These are phyloP conservation scores for Hemiscyllium ocellatum DNA, from an alignment of 2,113 vertebrate species.

Conservation along the genomic window DNA sequence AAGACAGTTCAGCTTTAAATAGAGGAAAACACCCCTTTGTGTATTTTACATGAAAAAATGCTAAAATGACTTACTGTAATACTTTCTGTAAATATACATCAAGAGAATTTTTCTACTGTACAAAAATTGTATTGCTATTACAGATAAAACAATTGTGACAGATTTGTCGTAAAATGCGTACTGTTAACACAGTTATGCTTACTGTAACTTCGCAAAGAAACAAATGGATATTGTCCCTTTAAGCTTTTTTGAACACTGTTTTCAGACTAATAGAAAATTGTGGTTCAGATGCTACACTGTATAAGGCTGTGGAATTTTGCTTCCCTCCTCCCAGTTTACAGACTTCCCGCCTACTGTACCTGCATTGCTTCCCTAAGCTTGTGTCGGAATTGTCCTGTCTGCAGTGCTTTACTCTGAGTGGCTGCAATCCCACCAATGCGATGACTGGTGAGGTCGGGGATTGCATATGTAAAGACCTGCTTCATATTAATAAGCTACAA, in stretches of 20 bases:
- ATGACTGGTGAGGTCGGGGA: constrained; percentile 65
- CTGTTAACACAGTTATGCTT: neutral
- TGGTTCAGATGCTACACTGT: constrained; percentile 21
- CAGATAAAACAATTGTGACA: neutral
- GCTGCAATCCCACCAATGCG: constrained; percentile 73
- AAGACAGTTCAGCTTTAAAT: neutral
- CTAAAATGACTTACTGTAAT: neutral
- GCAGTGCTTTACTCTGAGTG: constrained; percentile 67
- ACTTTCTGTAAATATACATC: neutral
- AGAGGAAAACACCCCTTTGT: neutral
- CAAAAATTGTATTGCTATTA: neutral
- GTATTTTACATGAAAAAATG: neutral
- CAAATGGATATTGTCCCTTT: neutral
- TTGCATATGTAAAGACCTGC: constrained; percentile 83
- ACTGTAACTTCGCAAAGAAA: neutral
- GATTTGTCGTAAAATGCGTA: constrained; percentile 5
- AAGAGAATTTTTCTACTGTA: neutral
- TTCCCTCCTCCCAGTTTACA: constrained; percentile 50
- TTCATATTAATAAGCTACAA: constrained; percentile 98
- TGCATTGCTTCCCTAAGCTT: constrained; percentile 56
- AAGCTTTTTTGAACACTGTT: neutral
- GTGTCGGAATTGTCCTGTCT: constrained; percentile 54
- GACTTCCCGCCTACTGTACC: constrained; percentile 50
- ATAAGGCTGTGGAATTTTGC: constrained; percentile 39
- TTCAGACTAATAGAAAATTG: neutral